These are phyloP conservation scores for Datnioides undecimradiatus DNA, from an alignment of 2,113 vertebrate genomes.

Conservation along the genomic window DNA sequence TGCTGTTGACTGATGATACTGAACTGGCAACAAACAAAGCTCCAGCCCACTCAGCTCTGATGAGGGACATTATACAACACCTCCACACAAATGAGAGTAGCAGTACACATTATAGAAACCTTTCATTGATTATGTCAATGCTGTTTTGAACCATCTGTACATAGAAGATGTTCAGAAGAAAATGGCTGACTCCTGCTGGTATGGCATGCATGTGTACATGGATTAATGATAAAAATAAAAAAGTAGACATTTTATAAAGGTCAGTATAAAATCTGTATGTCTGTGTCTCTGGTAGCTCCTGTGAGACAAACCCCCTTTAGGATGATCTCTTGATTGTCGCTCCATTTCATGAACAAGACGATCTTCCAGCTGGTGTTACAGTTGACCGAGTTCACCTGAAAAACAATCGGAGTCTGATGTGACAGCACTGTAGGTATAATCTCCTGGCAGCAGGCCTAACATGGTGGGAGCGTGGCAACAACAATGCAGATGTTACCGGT, in stretches of 20 bases:
- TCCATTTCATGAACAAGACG: constrained; percentile 99
- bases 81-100: not conserved
- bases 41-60: constrained; percentile 37
- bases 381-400: constrained; percentile 97
- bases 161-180: not conserved
- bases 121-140: not conserved
- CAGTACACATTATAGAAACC: not conserved
- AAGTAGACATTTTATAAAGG: too few relatives aligned
- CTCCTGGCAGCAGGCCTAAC: not conserved
- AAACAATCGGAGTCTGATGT: constrained; percentile 24
- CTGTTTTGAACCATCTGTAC: not conserved
- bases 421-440: constrained; percentile 1
- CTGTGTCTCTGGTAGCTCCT: not conserved
- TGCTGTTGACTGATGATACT: constrained; percentile 10
- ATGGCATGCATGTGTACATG: not conserved
- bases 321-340: constrained; percentile 96
- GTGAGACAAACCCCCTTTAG: constrained; percentile 91
- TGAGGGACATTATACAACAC: constrained; percentile 32
- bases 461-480: not conserved
- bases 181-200: not conserved
- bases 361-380: constrained; percentile 99
- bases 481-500: not conserved
- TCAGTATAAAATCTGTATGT: too few relatives aligned
- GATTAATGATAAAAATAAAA: too few relatives aligned
- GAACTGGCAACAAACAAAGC: constrained; percentile 31